These are phyloP conservation scores for Lates japonicus DNA, from an alignment of 2,797 vertebrate genomes.

Conservation along the genomic window DNA sequence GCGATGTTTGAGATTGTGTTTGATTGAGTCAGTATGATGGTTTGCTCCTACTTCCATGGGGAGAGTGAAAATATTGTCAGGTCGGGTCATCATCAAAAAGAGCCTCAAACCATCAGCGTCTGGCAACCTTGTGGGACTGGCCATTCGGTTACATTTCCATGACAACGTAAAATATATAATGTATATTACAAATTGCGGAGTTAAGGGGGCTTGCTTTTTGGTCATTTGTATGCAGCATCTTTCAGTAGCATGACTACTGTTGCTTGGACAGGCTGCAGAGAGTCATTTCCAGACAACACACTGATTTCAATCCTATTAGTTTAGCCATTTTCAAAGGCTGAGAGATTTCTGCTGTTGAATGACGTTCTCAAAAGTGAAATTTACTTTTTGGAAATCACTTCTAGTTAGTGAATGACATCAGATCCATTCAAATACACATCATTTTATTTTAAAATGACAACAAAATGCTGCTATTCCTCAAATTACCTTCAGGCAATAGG, in stretches of 20 bases:
- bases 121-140: conserved; percentile 34
- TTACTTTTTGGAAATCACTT: neutral
- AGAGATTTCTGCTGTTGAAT: conserved; percentile 2
- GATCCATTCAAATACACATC: conserved; percentile 3
- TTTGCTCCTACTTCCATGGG: conserved; percentile 49
- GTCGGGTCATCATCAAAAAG: conserved; percentile 63
- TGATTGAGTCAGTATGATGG: conserved; percentile 62
- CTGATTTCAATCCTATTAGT: conserved; percentile 25
- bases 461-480: conserved; percentile 1
- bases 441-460: neutral
- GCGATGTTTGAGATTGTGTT: conserved; percentile 59
- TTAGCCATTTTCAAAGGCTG: conserved; percentile 13
- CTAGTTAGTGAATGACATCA: neutral
- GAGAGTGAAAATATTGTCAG: conserved; percentile 70
- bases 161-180: conserved; percentile 33
- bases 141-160: conserved; percentile 46
- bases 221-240: conserved; percentile 31
- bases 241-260: conserved; percentile 5
- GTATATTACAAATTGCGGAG: conserved; percentile 5
- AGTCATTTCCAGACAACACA: conserved; percentile 26
- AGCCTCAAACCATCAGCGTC: conserved; percentile 41
- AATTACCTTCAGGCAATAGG: neutral
- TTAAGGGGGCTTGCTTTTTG: conserved; percentile 18
- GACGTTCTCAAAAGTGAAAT: neutral
- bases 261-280: neutral